Base-by-base conservation (phyloP, 2,797 vertebrate genomes). In the Sebastes hubbsi region DNA sequence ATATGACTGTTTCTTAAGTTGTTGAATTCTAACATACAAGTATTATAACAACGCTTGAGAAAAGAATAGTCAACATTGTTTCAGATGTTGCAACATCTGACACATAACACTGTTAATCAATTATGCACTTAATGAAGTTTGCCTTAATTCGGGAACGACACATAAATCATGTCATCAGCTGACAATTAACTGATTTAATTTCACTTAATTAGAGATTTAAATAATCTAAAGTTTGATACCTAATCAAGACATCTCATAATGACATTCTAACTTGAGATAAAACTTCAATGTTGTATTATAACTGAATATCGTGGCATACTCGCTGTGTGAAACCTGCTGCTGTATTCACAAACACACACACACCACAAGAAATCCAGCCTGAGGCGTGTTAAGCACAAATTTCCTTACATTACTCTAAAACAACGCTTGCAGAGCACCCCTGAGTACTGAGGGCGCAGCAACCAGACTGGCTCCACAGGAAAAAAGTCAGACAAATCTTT, bases 401-500 rank as follows among this genome's bases (percentile, higher is more conserved):
- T 68, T 70, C 64, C 83, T 80, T 38, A 56, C 34, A 77, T 81
- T 69, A 42, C 29, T 55, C 58, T 6, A 12, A 64, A 75, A 14
- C 71, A 72, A 76, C 38, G 34, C 32, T 66, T 46, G 4, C 30
- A 66, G 30, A 72, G 46, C 73, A 66, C 70, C 18, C 12, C 27
- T 3, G 58, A 69, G 22, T 80, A 56, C 49, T 65, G 74, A 77
- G 7, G 27, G 46, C 78, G 60, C 72, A 66, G 49, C 71, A 83
- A 56, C 42, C 75, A 78, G 52, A 78, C 58, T 58, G 20, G 56
- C 78, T 83, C 82, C 69, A 76, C 73, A 72, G 78, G 70, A 87
- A 86, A 55, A 81, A 82, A 82, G 85, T 77, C 77, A 82, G 70
- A 79, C 77, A 78, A 88, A 87, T 90, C 81, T 77, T 77, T 79